Evolutionary conservation across 92 coral and sea anemone species (phyloP).

Genomic region (Palythoa grandiflora): DNA sequence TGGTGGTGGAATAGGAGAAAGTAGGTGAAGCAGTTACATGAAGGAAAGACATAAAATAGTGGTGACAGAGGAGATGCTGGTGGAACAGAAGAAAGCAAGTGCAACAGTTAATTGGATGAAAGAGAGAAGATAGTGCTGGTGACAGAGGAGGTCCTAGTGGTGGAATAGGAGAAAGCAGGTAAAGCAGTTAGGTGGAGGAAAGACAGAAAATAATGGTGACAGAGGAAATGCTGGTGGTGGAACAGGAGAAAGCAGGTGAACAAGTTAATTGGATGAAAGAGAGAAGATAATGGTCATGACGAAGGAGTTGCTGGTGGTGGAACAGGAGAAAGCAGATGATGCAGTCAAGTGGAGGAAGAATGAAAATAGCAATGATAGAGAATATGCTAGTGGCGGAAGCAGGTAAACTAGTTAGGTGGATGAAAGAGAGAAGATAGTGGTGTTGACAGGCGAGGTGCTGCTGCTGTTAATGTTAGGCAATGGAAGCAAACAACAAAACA

Average conservation of each 20-base stretch:
- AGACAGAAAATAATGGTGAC: background rate
- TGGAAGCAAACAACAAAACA: too few species aligned
- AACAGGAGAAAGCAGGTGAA: background rate
- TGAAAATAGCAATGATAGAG: background rate
- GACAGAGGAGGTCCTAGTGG: too few species aligned
- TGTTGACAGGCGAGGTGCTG: too few species aligned
- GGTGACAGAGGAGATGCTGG: background rate
- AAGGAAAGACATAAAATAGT: background rate
- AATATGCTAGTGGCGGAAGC: background rate
- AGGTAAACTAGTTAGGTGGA: background rate
- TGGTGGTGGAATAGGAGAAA: too few species aligned
- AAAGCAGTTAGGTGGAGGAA: background rate
- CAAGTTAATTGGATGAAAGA: background rate
- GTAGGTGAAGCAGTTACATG: too few species aligned
- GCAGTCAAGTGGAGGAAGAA: background rate
- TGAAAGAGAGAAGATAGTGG: background rate
- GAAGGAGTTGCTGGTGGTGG: background rate
- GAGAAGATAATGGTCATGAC: background rate
- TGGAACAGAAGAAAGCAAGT: too few species aligned
- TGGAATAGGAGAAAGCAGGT: background rate
- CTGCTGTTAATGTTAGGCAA: too few species aligned
- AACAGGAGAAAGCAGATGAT: too few species aligned
- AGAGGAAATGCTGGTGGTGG: too few species aligned
- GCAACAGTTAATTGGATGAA: background rate
- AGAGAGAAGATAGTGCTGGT: background rate